Base-by-base conservation (phyloP, 2,888 invertebrate genomes). In the Hydriomena furcata region DNA sequence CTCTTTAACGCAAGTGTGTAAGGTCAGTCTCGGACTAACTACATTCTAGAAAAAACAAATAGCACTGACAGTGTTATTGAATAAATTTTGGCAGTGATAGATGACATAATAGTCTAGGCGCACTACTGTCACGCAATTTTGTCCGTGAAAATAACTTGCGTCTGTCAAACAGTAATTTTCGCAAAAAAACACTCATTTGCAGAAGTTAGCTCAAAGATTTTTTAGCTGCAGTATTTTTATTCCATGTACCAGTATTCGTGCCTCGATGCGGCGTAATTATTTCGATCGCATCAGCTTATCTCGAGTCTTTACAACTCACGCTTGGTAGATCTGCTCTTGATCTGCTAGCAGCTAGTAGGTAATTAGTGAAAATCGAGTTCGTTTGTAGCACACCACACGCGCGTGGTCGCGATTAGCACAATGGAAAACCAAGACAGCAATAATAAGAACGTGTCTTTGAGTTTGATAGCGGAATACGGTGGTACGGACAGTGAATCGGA, bases 391-490 rank as follows among this genome's bases (percentile, higher is more conserved):
- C 57, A 60, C 41, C 49, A 55, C 46, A 56, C 23, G 54, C 61
- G 54, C 59, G 70, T 69, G 62, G 60, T 68, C 59, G 64, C 55
- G 32, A 51, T 48, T 50, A 60, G 47, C 71, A 84, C 79, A 76
- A 89, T 89, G 89, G 89, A 84, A 75, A 88, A 86, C 76, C 78
- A 79, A 73, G 83, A 84, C 62, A 76, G 73, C 64, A 83, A 80
- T 74, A 86, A 85, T 76, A 87, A 88, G 80, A 88, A 86, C 79
- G 80, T 84, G 79, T 85, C 90, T 54, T 73, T 88, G 8, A 85
- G 82, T 74, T 78, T 89, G 67, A 86, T 90, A 60, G 86, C 84
- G 27, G 86, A 84, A 61, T 90, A 90, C 63, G 88, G 88, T 10
- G 78, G 71, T 38, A 87, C 90, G 1, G 90, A 89, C 58, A 88